Evolutionary conservation across 2,888 invertebrate species (phyloP), one percentile per base, ranked within the genome.

Genomic region (Tenthredo scrophulariae): DNA sequence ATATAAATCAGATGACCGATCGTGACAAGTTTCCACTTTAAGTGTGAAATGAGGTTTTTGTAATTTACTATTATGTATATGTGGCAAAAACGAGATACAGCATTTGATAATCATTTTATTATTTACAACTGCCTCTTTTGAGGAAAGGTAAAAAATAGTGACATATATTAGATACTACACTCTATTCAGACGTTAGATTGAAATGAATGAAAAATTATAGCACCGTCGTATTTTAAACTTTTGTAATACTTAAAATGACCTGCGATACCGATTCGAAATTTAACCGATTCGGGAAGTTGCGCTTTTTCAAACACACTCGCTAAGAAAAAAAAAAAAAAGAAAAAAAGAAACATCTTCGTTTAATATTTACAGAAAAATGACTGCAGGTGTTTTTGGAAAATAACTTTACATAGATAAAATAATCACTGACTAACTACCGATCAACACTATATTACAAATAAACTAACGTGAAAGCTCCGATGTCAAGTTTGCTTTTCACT

Each of bases 1-100:
- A 22, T n/a, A 74, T 74, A 74, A 43, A 43, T 74, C 43, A 74
- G 22, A 43, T 74, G 18, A 40, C 37, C 26, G 72, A 40, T 74
- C 72, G 67, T 67, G 33, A 15, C 67, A 67, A 67, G 67, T 67
- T 15, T 67, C 67, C 67, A 26, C 33, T 33, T 67, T 33, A 0
- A 7, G 67, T 4, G 13, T 15, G 26, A 67, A 67, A 33, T 33
- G 33, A 67, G 67, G 5, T 33, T 2, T 67, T 10, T 33, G 4
- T 33, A 18, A 33, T 67, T 10, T 67, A 0, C 18, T 18, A 33
- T 67, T 29, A 26, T 29, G 1, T 13, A 67, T 67, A 33, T 33
- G 67, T 33, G 67, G 67, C 18, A 67, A 67, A 15, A 18, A 67
- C 33, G 26, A 29, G 29, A 33, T 33, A 33, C 67, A 18, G 15